These are phyloP conservation scores for Phoeniculus purpureus DNA, from an alignment of 2,797 vertebrate species.

Conservation along the genomic window DNA sequence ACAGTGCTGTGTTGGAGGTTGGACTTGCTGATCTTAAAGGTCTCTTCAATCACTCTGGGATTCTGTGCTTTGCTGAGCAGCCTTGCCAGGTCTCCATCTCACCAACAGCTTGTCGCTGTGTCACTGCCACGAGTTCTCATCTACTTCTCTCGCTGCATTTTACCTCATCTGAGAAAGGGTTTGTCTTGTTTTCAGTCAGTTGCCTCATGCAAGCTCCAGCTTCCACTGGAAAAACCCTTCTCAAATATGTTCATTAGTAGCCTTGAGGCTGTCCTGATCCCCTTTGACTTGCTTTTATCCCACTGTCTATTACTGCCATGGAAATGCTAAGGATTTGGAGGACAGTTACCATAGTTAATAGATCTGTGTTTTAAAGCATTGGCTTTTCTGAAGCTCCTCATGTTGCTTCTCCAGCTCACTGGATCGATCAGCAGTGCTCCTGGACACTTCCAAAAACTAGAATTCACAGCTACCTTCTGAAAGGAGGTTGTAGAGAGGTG, in stretches of 20 bases:
- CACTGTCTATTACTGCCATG: not conserved
- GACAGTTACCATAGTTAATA: not conserved
- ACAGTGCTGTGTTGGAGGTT: too few relatives aligned
- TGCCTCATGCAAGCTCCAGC: not conserved
- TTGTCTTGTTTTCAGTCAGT: not conserved
- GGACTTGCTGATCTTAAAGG: too few relatives aligned
- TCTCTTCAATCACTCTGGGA: too few relatives aligned
- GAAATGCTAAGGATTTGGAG: not conserved
- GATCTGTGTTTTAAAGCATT: not conserved
- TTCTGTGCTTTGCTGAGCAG: not conserved
- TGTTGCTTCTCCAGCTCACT: not conserved
- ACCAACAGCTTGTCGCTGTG: not conserved
- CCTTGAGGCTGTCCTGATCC: not conserved
- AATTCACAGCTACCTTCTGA: too few relatives aligned
- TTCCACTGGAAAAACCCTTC: not conserved
- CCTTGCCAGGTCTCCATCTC: accelerated
- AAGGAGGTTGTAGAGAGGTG: too few relatives aligned
- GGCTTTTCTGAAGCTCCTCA: not conserved
- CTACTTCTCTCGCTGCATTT: not conserved
- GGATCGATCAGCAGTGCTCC: not conserved
- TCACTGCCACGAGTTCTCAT: not conserved
- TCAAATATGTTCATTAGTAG: not conserved
- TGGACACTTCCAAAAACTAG: not conserved
- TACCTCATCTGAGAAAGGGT: not conserved
- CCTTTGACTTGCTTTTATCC: not conserved